These are phyloP conservation scores for Littorina saxatilis DNA, from an alignment of 1,140 invertebrate species.

Conservation along the genomic window DNA sequence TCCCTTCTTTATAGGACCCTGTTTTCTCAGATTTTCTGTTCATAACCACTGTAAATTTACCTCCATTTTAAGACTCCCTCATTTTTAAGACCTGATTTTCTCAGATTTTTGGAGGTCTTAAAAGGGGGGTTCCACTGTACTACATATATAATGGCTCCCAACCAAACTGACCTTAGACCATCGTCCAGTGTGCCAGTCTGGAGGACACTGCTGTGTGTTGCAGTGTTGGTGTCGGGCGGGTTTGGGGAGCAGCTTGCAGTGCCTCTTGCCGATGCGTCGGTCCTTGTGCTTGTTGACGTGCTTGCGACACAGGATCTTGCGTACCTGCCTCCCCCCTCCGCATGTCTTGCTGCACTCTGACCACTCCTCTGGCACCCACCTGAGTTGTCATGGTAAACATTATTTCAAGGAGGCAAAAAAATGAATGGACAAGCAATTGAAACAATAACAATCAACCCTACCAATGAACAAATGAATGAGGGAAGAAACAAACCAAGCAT, in stretches of 20 bases:
- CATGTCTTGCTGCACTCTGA: constrained; percentile 61
- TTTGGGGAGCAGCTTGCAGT: constrained; percentile 68
- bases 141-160: constrained; percentile 76
- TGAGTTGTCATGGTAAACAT: constrained; percentile 20
- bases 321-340: constrained; percentile 64
- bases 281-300: constrained; percentile 62
- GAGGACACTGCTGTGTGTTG: constrained; percentile 80
- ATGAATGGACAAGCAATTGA: background rate
- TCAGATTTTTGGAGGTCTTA: too few relatives aligned
- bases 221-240: constrained; percentile 80
- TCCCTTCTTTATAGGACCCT: too few relatives aligned
- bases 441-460: too few relatives aligned
- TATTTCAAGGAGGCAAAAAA: too few relatives aligned
- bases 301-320: constrained; percentile 64
- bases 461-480: too few relatives aligned
- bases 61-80: too few relatives aligned
- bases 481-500: too few relatives aligned
- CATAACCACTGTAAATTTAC: too few relatives aligned
- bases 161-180: constrained; percentile 58
- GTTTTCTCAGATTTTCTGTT: too few relatives aligned
- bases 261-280: constrained; percentile 64
- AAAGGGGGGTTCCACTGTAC: too few relatives aligned
- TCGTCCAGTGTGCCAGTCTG: constrained; percentile 79
- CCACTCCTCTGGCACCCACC: constrained; percentile 68
- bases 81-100: too few relatives aligned